phyloP scores from a whole-genome alignment of 2,888 invertebrate species.

The Mechanitis messenoides region DNA sequence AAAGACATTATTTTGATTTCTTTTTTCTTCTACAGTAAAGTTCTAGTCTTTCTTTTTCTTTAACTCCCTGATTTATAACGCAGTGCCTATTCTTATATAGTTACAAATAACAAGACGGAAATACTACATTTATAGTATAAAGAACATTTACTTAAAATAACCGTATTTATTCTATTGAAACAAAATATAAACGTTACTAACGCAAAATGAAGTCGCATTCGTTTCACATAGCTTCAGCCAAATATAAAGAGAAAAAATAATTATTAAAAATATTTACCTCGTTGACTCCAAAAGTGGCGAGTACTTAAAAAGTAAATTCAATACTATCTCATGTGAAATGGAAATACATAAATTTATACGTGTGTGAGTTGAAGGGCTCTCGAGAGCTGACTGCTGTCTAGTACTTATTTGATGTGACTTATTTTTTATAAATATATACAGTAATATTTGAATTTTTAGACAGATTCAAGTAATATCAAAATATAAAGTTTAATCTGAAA shows the following conservation, averaged over 20 bases:
- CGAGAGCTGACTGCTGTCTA: conserved; percentile 10
- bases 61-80: too few relatives aligned
- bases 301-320: conserved; percentile 19
- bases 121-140: neutral
- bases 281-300: conserved; percentile 17
- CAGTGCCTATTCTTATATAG: too few relatives aligned
- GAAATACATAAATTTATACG: conserved; percentile 16
- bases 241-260: conserved; percentile 9
- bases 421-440: conserved; percentile 6
- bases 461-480: too few relatives aligned
- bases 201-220: conserved; percentile 3
- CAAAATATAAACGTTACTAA: neutral
- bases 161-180: neutral
- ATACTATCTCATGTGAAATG: conserved; percentile 14
- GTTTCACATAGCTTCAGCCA: neutral
- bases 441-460: conserved; percentile 18
- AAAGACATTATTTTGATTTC: too few relatives aligned
- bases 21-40: too few relatives aligned
- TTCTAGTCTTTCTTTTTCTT: too few relatives aligned
- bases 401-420: conserved; percentile 10
- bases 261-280: conserved; percentile 26
- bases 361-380: conserved; percentile 14
- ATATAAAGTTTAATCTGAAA: too few relatives aligned
- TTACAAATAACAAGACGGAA: too few relatives aligned
- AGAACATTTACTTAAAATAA: too few relatives aligned